Percentiles rank a stretch among this genome's conserved stretches.
Conservation (phyloP, 2,888 invertebrate genomes). For the Stictocephala bisonia region DNA sequence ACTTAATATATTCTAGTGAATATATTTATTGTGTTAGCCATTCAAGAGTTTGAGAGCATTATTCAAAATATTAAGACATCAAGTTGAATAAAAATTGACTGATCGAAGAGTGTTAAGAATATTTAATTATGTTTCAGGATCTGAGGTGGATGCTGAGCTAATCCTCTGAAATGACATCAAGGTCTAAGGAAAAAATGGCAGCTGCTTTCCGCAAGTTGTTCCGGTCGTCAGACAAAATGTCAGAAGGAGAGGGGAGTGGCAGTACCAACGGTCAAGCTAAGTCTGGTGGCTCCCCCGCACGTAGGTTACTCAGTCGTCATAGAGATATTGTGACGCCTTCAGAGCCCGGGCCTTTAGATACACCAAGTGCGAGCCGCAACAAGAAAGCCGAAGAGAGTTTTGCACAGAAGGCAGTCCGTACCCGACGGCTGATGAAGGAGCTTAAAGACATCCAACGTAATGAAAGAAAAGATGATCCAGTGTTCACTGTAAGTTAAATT, state of each 20-base stretch:
- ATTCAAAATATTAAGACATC: too few relatives aligned
- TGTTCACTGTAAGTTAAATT: conserved; percentile 74
- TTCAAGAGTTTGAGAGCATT: too few relatives aligned
- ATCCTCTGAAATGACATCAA: conserved; percentile 73
- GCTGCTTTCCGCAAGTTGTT: conserved; percentile 80
- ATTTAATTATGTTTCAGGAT: too few relatives aligned
- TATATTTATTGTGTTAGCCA: too few relatives aligned
- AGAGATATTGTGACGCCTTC: conserved; percentile 63
- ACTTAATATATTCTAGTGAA: too few relatives aligned
- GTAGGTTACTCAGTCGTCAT: conserved; percentile 65
- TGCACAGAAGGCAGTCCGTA: conserved; percentile 74
- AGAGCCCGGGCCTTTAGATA: conserved; percentile 59
- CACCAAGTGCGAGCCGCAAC: conserved; percentile 61
- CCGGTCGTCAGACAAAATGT: conserved; percentile 73
- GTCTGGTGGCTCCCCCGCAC: conserved; percentile 70
- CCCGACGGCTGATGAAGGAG: conserved; percentile 87
- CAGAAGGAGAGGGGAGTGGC: conserved; percentile 70
- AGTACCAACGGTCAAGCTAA: conserved; percentile 48
- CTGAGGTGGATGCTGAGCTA: conserved; percentile 24
- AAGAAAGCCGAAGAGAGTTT: conserved; percentile 58
- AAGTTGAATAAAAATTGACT: too few relatives aligned
- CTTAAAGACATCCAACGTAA: conserved; percentile 81
- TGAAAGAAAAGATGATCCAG: conserved; percentile 77
- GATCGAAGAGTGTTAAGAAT: too few relatives aligned
- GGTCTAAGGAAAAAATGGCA: conserved; percentile 84